Percentiles rank a stretch among this genome's conserved stretches.
phyloP scores from a whole-genome alignment of 1,140 invertebrate species.

The Drosophila truncata region DNA sequence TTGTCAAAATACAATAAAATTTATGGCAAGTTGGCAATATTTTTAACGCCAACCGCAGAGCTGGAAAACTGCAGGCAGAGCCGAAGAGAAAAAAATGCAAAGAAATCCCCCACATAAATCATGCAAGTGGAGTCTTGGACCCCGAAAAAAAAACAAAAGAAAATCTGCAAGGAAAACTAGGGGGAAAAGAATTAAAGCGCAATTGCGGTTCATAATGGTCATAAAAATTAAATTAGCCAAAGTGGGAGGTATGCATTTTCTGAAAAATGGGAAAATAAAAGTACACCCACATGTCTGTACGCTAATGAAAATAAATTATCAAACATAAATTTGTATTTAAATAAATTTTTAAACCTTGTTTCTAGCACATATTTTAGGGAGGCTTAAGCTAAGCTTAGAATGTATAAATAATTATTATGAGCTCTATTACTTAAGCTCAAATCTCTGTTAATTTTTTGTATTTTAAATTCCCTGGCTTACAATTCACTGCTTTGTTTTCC shows the following conservation, averaged over 20 bases:
- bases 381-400: background rate
- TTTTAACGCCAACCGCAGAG: slow-evolving; percentile 73
- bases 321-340: background rate
- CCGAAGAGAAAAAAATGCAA: slow-evolving; percentile 38
- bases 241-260: slow-evolving; percentile 12
- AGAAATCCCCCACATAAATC: slow-evolving; percentile 71
- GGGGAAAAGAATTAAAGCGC: slow-evolving; percentile 36
- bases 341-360: too few relatives aligned
- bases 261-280: background rate
- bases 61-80: slow-evolving; percentile 24
- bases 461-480: background rate
- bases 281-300: background rate
- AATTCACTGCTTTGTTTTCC: background rate
- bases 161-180: slow-evolving; percentile 38
- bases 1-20: slow-evolving; percentile 79
- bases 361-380: background rate
- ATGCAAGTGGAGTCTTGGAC: slow-evolving; percentile 52
- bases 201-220: slow-evolving; percentile 67
- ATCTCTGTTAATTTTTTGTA: background rate
- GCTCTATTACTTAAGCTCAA: background rate
- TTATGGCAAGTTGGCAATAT: slow-evolving; percentile 76
- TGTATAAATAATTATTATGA: background rate
- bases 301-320: slow-evolving; percentile 1
- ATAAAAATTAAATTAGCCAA: slow-evolving; percentile 78
- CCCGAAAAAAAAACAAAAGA: slow-evolving; percentile 36